Evolutionary conservation across 2,113 vertebrate genomes (phyloP).

Genomic region (Sus scrofa): T2T-Sscrofa CM000819.6:92509001-92509500

Average conservation of each 20-base stretch:
- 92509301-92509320: background rate
- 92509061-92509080: background rate
- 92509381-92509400: background rate
- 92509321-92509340: background rate
- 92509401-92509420: constrained; percentile 36
- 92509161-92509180: background rate
- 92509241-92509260: background rate
- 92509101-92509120: background rate
- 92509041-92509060: background rate
- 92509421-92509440: background rate
- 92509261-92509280: background rate
- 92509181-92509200: background rate
- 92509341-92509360: background rate
- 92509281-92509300: background rate
- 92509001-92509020: background rate
- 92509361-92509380: background rate
- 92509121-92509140: background rate
- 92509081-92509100: background rate
- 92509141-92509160: background rate
- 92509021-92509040: background rate
- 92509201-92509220: background rate
- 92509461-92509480: background rate
- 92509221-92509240: background rate
- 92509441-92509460: background rate
- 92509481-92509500: background rate